phyloP scores from a whole-genome alignment of 2,113 vertebrate species.

The Oenanthe melanoleuca region DNA sequence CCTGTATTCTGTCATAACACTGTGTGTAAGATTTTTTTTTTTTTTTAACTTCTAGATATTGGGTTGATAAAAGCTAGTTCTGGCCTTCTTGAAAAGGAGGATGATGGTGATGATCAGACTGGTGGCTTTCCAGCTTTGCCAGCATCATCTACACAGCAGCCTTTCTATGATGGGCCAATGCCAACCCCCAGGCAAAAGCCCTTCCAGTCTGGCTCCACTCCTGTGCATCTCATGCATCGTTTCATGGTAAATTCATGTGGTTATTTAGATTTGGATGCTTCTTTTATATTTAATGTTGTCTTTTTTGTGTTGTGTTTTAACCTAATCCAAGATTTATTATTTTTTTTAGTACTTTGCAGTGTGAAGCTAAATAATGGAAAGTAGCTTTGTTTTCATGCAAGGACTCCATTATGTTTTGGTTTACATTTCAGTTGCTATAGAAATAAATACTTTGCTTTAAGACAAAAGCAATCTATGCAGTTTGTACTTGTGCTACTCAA shows the following conservation, averaged over 20 bases:
- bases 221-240: slow-evolving; percentile 89
- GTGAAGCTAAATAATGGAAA: not conserved
- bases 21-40: not conserved
- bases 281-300: not conserved
- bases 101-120: slow-evolving; percentile 67
- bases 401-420: not conserved
- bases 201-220: slow-evolving; percentile 92
- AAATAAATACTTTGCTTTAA: not conserved
- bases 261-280: not conserved
- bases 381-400: not conserved
- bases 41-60: slow-evolving; percentile 73
- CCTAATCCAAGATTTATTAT: not conserved
- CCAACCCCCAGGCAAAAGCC: slow-evolving; percentile 90
- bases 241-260: slow-evolving; percentile 85
- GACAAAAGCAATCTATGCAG: not conserved
- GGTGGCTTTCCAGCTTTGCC: slow-evolving; percentile 54
- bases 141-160: slow-evolving; percentile 56
- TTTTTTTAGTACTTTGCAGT: not conserved
- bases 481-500: not conserved
- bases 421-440: not conserved
- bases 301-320: not conserved
- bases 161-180: slow-evolving; percentile 85
- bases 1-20: not conserved
- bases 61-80: slow-evolving; percentile 76
- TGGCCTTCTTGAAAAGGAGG: slow-evolving; percentile 56